Evolutionary conservation across 2,888 invertebrate species (phyloP).

Genomic region (Dioctria linearis): DNA sequence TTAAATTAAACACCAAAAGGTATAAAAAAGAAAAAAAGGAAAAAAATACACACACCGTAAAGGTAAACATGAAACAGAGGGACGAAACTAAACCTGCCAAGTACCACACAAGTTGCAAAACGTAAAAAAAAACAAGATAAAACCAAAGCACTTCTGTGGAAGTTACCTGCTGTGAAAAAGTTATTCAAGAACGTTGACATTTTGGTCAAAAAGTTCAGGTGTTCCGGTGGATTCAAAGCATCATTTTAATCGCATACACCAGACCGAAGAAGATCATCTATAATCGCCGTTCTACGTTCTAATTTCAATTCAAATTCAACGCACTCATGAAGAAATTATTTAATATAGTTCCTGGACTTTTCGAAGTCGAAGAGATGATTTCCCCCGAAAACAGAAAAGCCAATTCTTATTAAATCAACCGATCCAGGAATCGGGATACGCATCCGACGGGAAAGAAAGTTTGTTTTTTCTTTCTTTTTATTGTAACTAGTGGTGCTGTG

Average conservation of each 20-base stretch:
- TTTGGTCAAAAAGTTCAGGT: slow-evolving; percentile 63
- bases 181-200: slow-evolving; percentile 72
- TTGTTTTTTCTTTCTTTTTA: too few relatives aligned
- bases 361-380: too few relatives aligned
- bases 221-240: slow-evolving; percentile 44
- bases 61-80: slow-evolving; percentile 2
- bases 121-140: slow-evolving; percentile 37
- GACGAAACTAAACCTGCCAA: not conserved
- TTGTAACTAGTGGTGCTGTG: not conserved
- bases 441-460: not conserved
- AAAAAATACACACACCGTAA: too few relatives aligned
- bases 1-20: too few relatives aligned
- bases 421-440: slow-evolving; percentile 2
- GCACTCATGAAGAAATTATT: too few relatives aligned
- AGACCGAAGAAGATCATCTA: not conserved
- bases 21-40: too few relatives aligned
- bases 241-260: slow-evolving; percentile 3
- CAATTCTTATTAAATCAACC: not conserved
- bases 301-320: too few relatives aligned
- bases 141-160: slow-evolving; percentile 33
- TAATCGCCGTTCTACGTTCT: too few relatives aligned
- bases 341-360: too few relatives aligned
- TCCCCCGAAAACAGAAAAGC: too few relatives aligned
- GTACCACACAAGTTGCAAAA: slow-evolving; percentile 16
- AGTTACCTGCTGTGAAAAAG: slow-evolving; percentile 71